Conservation (phyloP, 2,797 vertebrate genomes). For the Micromesistius poutassou region DNA sequence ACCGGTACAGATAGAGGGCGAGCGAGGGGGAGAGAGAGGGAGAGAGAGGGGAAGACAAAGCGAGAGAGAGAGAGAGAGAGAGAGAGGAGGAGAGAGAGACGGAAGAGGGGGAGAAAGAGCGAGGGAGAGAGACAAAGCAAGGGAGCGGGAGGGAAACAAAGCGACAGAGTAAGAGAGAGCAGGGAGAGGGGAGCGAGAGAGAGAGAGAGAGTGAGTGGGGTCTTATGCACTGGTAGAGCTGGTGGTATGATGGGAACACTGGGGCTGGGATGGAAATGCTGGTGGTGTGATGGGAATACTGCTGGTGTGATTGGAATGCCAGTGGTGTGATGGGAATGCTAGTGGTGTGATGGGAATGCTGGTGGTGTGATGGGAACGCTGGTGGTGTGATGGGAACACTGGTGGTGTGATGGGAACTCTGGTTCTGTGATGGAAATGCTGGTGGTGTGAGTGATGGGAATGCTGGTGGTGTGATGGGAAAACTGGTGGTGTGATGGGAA, state of each 20-base stretch:
- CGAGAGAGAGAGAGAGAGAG: not conserved
- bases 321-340: slow-evolving; percentile 31
- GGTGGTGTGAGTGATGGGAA: slow-evolving; percentile 40
- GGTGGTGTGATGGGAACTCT: slow-evolving; percentile 33
- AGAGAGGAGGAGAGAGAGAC: slow-evolving; percentile 23
- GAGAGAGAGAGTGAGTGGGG: slow-evolving; percentile 11
- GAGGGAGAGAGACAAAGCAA: not conserved
- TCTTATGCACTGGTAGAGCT: too few relatives aligned
- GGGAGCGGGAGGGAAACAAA: not conserved
- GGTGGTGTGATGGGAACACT: slow-evolving; percentile 56
- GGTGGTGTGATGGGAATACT: slow-evolving; percentile 34
- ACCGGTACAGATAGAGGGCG: not conserved
- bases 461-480: slow-evolving; percentile 38
- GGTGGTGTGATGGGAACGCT: slow-evolving; percentile 37
- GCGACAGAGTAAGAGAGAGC: slow-evolving; percentile 8
- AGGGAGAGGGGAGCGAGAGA: not conserved
- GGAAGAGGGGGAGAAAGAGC: not conserved
- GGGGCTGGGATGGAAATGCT: slow-evolving; percentile 56
- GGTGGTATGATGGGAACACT: slow-evolving; percentile 36
- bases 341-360: slow-evolving; percentile 34
- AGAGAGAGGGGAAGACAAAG: not conserved
- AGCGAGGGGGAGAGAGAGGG: not conserved
- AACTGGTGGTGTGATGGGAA: slow-evolving; percentile 50
- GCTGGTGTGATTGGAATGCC: slow-evolving; percentile 52
- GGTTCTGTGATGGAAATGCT: slow-evolving; percentile 32